These are phyloP conservation scores for Tenthredo amoena DNA, from an alignment of 2,888 invertebrate species.

Conservation along the genomic window DNA sequence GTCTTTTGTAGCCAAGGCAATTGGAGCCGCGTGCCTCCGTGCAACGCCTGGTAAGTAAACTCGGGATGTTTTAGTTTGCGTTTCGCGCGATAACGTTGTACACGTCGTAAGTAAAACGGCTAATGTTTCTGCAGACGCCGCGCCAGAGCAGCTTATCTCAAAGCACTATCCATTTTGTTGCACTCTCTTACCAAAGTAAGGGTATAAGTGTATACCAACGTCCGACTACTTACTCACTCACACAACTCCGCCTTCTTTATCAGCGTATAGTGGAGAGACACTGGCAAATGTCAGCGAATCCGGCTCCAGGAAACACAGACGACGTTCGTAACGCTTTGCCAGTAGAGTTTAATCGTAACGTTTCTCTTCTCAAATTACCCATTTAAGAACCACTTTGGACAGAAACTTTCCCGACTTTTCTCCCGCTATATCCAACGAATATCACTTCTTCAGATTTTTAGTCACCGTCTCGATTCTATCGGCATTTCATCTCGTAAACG, in stretches of 20 bases:
- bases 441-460: neutral
- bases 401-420: conserved; percentile 15
- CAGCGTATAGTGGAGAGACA: neutral
- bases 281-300: neutral
- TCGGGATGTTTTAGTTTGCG: conserved; percentile 33
- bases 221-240: neutral
- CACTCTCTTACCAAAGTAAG: neutral
- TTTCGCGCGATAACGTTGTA: conserved; percentile 29
- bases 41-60: conserved; percentile 28
- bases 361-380: conserved; percentile 39
- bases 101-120: conserved; percentile 37
- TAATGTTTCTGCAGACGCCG: conserved; percentile 19
- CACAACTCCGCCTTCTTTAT: neutral
- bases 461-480: neutral
- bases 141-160: conserved; percentile 13
- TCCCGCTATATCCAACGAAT: neutral
- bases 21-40: conserved; percentile 33
- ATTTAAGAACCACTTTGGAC: conserved; percentile 17
- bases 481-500: neutral
- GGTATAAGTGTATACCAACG: neutral
- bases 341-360: conserved; percentile 25
- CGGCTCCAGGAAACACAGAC: neutral
- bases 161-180: conserved; percentile 47
- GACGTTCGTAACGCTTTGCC: neutral
- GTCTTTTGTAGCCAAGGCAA: conserved; percentile 40